phyloP scores from a whole-genome alignment of 2,888 invertebrate genomes.

The Augochlorella aurata region DNA sequence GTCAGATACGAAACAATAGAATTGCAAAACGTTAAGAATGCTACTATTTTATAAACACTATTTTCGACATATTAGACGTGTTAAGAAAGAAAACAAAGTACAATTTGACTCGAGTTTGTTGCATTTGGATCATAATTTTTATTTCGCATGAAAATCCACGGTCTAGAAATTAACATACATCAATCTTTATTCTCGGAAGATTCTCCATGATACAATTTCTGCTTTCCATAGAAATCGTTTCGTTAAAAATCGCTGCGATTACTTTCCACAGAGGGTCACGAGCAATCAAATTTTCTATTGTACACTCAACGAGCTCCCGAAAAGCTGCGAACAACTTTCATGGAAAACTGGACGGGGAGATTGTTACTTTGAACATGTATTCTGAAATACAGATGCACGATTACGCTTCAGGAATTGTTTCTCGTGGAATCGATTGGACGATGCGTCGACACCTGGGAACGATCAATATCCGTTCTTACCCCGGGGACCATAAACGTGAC shows the following conservation, averaged over 20 bases:
- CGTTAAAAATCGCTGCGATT: not conserved
- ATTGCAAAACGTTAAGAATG: no score
- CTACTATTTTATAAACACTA: no score
- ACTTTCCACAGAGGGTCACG: not conserved
- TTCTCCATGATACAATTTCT: slow-evolving; percentile 9
- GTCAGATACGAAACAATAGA: no score
- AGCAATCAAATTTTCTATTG: not conserved
- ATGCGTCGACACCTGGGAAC: not conserved
- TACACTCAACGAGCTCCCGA: not conserved
- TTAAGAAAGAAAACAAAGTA: no score
- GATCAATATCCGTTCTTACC: no score
- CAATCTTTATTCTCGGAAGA: not conserved
- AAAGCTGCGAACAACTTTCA: not conserved
- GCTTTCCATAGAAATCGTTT: not conserved
- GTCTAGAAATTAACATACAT: no score
- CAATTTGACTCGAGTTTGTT: no score
- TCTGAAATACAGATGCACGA: slow-evolving; percentile 5
- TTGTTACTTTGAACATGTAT: not conserved
- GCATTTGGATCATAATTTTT: no score
- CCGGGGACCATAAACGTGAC: no score
- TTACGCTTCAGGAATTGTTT: not conserved
- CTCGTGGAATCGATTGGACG: not conserved
- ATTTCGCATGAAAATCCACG: no score
- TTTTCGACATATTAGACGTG: no score
- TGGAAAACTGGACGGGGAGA: not conserved